These are phyloP conservation scores for Sebastes hopkinsi DNA, from an alignment of 2,797 vertebrate genomes.

Conservation along the genomic window DNA sequence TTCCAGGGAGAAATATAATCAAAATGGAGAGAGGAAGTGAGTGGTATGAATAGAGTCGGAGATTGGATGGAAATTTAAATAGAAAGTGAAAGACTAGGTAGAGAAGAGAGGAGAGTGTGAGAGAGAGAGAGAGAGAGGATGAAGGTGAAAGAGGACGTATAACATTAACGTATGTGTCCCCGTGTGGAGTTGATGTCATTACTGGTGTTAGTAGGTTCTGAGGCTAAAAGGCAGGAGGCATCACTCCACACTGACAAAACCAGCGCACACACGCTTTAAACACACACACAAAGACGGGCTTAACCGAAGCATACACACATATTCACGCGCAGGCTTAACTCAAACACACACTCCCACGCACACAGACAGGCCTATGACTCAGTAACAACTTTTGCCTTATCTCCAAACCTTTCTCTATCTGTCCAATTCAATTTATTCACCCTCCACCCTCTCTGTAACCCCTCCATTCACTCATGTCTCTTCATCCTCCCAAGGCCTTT, in stretches of 20 bases:
- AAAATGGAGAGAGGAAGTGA: slow-evolving; percentile 31
- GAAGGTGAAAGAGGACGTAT: slow-evolving; percentile 2
- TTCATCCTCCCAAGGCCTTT: slow-evolving; percentile 50
- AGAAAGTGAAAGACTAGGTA: neutral
- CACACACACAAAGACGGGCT: slow-evolving; percentile 40
- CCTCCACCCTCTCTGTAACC: slow-evolving; percentile 11
- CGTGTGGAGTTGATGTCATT: slow-evolving; percentile 42
- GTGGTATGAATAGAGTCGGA: slow-evolving; percentile 8
- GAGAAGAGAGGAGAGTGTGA: neutral
- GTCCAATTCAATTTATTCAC: slow-evolving; percentile 58
- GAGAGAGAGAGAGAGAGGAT: neutral
- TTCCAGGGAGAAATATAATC: slow-evolving; percentile 29
- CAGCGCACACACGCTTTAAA: neutral
- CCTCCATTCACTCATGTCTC: slow-evolving; percentile 23
- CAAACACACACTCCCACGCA: slow-evolving; percentile 22
- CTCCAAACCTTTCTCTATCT: slow-evolving; percentile 53
- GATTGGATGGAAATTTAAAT: slow-evolving; percentile 4
- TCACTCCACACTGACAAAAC: slow-evolving; percentile 43
- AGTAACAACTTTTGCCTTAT: slow-evolving; percentile 50
- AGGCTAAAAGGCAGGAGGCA: slow-evolving; percentile 45
- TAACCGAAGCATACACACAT: slow-evolving; percentile 5
- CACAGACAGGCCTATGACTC: slow-evolving; percentile 36
- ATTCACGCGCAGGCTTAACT: slow-evolving; percentile 12
- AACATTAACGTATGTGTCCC: slow-evolving; percentile 21
- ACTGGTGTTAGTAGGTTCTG: slow-evolving; percentile 28